These are phyloP conservation scores for Notodonta ziczac DNA, from an alignment of 2,888 invertebrate genomes.

Conservation along the genomic window DNA sequence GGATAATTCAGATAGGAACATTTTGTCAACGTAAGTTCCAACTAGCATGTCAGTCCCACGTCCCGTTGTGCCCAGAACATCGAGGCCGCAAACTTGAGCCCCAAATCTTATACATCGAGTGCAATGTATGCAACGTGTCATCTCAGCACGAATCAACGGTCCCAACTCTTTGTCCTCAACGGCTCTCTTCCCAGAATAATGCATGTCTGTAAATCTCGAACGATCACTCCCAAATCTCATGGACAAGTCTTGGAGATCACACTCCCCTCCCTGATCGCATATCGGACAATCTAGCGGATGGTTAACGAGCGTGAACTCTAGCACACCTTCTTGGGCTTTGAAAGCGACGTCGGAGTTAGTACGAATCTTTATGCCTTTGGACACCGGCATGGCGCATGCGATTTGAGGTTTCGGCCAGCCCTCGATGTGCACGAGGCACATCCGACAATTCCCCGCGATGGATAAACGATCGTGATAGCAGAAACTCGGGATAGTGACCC, in stretches of 20 bases:
- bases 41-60: slow-evolving; percentile 98
- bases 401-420: slow-evolving; percentile 98
- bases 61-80: slow-evolving; percentile 96
- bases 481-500: slow-evolving; percentile 91
- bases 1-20: slow-evolving; percentile 97
- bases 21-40: slow-evolving; percentile 99
- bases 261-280: slow-evolving; percentile 98
- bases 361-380: slow-evolving; percentile 98
- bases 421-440: slow-evolving; percentile 99
- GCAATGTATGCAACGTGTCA: slow-evolving; percentile 99
- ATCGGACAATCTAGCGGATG: slow-evolving; percentile 99
- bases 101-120: slow-evolving; percentile 99
- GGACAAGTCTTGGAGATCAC: slow-evolving; percentile 97
- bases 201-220: slow-evolving; percentile 95
- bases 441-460: slow-evolving; percentile 99
- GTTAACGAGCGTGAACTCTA: slow-evolving; percentile 98
- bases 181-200: slow-evolving; percentile 95
- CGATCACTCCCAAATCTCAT: slow-evolving; percentile 98
- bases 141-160: slow-evolving; percentile 97
- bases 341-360: slow-evolving; percentile 95
- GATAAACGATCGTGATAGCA: slow-evolving; percentile 99
- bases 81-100: slow-evolving; percentile 98
- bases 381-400: slow-evolving; percentile 99
- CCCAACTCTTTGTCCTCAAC: slow-evolving; percentile 99
- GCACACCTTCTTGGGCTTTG: slow-evolving; percentile 89